These are phyloP conservation scores for Heterodera filipjevi DNA, from an alignment of 2,888 invertebrate species.

Conservation along the genomic window DNA sequence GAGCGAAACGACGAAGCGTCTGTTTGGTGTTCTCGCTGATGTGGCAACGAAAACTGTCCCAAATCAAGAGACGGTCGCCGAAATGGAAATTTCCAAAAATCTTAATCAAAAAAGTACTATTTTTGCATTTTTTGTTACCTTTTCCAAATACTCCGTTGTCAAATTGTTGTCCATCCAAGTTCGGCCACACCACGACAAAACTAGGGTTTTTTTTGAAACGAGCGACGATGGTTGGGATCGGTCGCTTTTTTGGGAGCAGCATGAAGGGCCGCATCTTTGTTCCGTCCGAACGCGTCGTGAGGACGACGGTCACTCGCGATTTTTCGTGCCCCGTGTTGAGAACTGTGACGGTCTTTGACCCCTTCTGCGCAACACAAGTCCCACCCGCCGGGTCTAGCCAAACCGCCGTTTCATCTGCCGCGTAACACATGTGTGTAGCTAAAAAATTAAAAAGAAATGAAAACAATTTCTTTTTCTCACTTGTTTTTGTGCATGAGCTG, in stretches of 20 bases:
- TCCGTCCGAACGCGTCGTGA: slow-evolving; percentile 43
- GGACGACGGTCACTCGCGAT: slow-evolving; percentile 45
- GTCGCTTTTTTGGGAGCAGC: slow-evolving; percentile 37
- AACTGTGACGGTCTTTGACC: slow-evolving; percentile 41
- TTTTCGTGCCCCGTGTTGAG: slow-evolving; percentile 49
- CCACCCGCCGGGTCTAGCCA: slow-evolving; percentile 32
- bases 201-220: slow-evolving; percentile 36
- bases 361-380: slow-evolving; percentile 32
- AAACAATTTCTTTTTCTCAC: too few relatives aligned
- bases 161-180: slow-evolving; percentile 44
- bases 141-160: slow-evolving; percentile 23
- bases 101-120: too few relatives aligned
- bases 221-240: slow-evolving; percentile 30
- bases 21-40: too few relatives aligned
- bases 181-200: slow-evolving; percentile 26
- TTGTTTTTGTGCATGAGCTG: too few relatives aligned
- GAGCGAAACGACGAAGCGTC: too few relatives aligned
- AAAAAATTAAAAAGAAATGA: too few relatives aligned
- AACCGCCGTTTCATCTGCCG: neutral
- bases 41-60: too few relatives aligned
- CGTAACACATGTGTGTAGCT: too few relatives aligned
- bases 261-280: slow-evolving; percentile 40
- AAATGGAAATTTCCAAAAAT: too few relatives aligned
- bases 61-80: too few relatives aligned
- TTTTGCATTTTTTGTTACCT: neutral